phyloP scores from a whole-genome alignment of 2,888 invertebrate species.

The Ferdinandea cuprea region DNA sequence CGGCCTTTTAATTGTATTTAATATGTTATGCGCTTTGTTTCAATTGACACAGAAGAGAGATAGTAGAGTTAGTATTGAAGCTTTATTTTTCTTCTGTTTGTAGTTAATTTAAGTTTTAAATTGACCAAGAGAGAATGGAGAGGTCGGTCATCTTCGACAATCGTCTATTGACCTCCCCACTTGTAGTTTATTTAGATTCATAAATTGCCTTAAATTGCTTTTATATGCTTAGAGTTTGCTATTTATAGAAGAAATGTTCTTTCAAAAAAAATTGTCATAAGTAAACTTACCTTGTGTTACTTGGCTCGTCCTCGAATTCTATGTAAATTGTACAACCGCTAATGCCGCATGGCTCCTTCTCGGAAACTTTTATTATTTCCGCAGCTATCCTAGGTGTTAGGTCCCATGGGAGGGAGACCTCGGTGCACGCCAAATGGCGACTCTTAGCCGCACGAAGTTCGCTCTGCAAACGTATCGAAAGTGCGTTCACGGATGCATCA shows the following conservation, averaged over 20 bases:
- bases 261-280: neutral
- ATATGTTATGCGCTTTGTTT: conserved; percentile 73
- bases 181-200: conserved; percentile 54
- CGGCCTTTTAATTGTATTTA: conserved; percentile 68
- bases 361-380: conserved; percentile 92
- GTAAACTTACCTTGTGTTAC: conserved; percentile 83
- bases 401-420: conserved; percentile 93
- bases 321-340: conserved; percentile 94
- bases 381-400: conserved; percentile 90
- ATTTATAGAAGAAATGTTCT: conserved; percentile 35
- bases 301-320: conserved; percentile 89
- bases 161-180: conserved; percentile 67
- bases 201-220: conserved; percentile 55
- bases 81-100: conserved; percentile 30
- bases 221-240: conserved; percentile 45
- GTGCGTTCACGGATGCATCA: conserved; percentile 83
- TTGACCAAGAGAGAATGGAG: conserved; percentile 44
- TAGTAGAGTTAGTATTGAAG: neutral
- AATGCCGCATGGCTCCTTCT: conserved; percentile 94
- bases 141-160: conserved; percentile 53
- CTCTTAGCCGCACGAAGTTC: conserved; percentile 92
- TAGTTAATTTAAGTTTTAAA: conserved; percentile 63
- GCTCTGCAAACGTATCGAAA: conserved; percentile 90
- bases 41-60: conserved; percentile 68
- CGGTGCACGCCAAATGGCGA: conserved; percentile 90